Evolutionary conservation across 2,113 vertebrate species (phyloP), one percentile per base, ranked within the genome.

Genomic region (Neolamprologus hecqui): DNA sequence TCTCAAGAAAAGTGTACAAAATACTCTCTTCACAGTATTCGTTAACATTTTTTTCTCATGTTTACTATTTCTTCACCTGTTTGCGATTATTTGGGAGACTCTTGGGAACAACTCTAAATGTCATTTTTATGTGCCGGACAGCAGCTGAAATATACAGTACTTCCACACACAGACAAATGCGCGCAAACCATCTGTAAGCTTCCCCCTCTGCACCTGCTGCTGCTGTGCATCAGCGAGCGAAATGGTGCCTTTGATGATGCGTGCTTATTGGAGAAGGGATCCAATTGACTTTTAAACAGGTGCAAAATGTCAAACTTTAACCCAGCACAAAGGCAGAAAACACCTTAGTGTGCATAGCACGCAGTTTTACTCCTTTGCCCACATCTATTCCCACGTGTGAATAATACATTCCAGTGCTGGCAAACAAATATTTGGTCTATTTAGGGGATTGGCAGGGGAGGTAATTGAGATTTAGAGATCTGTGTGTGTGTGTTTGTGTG

Each of bases 231-330:
- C 86, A 82, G 79, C 5, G 28, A 82, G 81, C 45, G 15, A 93
- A 94, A 94, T 85, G 84, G 85, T 19, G 17, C 70, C 81, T 90
- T 84, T 91, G 92, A 93, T 94, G 93, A 90, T 90, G 77, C 45
- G 55, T 49, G 79, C 83, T 89, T 80, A 92, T 88, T 91, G 88
- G 83, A 79, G 57, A 88, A 84, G 45, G 73, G 47, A 94, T 91
- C 60, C 68, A 81, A 91, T 55, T 90, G 91, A 94, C 92, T 94
- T 95, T 90, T 94, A 88, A 95, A 87, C 79, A 85, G 82, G 90
- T 88, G 54, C 85, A 84, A 94, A 94, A 95, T 94, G 94, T 94
- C 95, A 95, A 92, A 80, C 90, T 83, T 65, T 17, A 55, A 75
- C 42, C 33, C 33, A 4, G 42, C 37, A 51, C 47, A 85, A 86